Conservation (phyloP, 2,888 invertebrate species). For the Anagyrus pseudococci region DNA sequence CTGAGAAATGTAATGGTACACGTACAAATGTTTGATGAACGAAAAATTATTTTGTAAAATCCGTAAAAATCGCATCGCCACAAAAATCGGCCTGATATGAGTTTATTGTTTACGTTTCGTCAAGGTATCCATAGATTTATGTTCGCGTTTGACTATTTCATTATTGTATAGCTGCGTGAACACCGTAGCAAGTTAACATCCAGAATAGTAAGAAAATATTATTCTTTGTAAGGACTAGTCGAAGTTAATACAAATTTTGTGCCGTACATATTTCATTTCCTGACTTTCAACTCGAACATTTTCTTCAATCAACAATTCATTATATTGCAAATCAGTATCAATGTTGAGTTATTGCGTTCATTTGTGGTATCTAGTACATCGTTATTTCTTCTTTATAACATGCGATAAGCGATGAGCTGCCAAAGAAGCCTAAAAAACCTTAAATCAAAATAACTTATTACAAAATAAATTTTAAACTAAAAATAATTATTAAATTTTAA, state of each 20-base stretch:
- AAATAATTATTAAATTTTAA: background rate
- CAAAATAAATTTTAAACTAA: background rate
- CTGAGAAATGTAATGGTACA: background rate
- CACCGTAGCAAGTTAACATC: slow-evolving; percentile 18
- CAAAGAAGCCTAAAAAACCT: slow-evolving; percentile 17
- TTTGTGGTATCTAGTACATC: slow-evolving; percentile 27
- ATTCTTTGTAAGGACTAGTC: slow-evolving; percentile 19
- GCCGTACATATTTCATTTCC: slow-evolving; percentile 8
- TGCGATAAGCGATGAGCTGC: slow-evolving; percentile 19
- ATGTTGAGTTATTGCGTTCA: slow-evolving; percentile 30
- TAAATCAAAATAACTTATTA: background rate
- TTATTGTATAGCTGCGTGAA: slow-evolving; percentile 13
- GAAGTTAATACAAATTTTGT: slow-evolving; percentile 23
- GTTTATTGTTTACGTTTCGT: slow-evolving; percentile 12
- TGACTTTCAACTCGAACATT: background rate
- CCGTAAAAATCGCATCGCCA: slow-evolving; percentile 26
- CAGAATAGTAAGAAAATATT: slow-evolving; percentile 38
- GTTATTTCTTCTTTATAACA: slow-evolving; percentile 23
- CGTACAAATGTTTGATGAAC: background rate
- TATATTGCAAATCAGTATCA: slow-evolving; percentile 28
- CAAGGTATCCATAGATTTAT: slow-evolving; percentile 10
- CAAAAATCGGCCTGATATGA: slow-evolving; percentile 33
- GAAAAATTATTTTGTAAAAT: slow-evolving; percentile 22
- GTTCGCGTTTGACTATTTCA: slow-evolving; percentile 18
- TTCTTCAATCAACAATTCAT: slow-evolving; percentile 4